A percentile compares a stretch with the other conserved stretches of the same genome.
phyloP scores from a whole-genome alignment of 2,113 vertebrate species.

The Macquaria ambigua region DNA sequence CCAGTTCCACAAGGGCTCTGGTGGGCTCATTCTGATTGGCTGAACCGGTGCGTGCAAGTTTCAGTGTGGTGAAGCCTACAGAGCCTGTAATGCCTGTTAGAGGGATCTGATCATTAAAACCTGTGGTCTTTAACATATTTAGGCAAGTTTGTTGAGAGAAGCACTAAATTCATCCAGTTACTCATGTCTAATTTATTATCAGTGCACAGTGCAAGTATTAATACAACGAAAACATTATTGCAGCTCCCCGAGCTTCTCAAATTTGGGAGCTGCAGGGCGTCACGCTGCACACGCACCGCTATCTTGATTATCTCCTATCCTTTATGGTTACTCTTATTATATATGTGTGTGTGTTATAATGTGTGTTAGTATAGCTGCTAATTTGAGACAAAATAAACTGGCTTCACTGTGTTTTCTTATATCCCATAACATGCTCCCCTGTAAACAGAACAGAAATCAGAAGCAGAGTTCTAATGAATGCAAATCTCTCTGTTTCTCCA shows the following conservation, averaged over 20 bases:
- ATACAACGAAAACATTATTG: not conserved
- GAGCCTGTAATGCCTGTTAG: not conserved
- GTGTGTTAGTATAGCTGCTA: not conserved
- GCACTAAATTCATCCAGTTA: not conserved
- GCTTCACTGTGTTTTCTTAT: not conserved
- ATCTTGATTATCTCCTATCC: not conserved
- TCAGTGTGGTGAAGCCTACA: not conserved
- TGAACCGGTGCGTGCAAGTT: not conserved
- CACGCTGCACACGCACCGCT: not conserved
- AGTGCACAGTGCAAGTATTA: not conserved
- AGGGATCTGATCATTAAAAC: not conserved
- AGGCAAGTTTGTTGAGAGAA: not conserved
- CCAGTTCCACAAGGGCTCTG: not conserved
- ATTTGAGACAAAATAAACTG: not conserved
- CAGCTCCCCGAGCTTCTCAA: not conserved
- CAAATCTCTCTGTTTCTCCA: constrained; percentile 43
- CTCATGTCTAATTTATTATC: not conserved
- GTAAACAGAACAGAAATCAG: constrained; percentile 37
- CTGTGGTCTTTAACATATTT: not conserved
- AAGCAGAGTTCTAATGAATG: constrained; percentile 44
- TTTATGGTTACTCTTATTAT: not conserved
- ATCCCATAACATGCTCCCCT: not conserved
- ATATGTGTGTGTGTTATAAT: not conserved
- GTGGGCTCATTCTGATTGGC: not conserved
- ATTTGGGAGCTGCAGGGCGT: constrained; percentile 20